Evolutionary conservation across 2,113 vertebrate genomes (phyloP).

Genomic region (Dicrurus megarhynchus): DNA sequence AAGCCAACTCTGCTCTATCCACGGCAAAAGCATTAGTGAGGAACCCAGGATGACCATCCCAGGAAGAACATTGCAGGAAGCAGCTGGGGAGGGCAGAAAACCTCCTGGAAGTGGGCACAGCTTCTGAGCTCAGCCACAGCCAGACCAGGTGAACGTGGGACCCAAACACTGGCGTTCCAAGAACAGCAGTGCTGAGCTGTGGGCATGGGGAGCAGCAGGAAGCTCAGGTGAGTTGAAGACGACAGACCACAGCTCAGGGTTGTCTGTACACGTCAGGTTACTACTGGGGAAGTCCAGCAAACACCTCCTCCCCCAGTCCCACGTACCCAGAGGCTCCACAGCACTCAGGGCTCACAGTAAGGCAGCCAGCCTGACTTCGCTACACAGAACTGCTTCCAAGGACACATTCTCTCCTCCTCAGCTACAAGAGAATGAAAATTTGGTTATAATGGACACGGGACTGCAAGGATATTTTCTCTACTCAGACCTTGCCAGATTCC

Average conservation of each 20-base stretch:
- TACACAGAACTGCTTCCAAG: not conserved
- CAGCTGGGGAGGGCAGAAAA: not conserved
- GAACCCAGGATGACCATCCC: not conserved
- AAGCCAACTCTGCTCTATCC: not conserved
- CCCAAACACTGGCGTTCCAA: not conserved
- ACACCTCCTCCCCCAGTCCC: not conserved
- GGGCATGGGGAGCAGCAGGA: not conserved
- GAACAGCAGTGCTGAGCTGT: not conserved
- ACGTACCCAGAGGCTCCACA: rapidly evolving
- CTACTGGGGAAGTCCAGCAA: not conserved
- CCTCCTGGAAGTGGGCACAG: not conserved
- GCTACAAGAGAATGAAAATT: not conserved
- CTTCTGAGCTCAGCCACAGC: not conserved
- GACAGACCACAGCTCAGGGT: not conserved
- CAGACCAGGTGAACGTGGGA: not conserved
- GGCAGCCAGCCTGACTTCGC: not conserved
- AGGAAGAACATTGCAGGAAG: not conserved
- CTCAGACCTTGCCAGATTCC: not conserved
- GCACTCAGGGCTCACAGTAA: not conserved
- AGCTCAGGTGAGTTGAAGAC: not conserved
- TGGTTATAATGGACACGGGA: not conserved
- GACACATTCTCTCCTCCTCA: not conserved
- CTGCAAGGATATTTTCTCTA: not conserved
- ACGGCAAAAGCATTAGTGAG: not conserved
- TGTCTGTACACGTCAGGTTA: not conserved